phyloP scores from a whole-genome alignment of 2,888 invertebrate genomes.

The Drosophila mercatorum region DNA sequence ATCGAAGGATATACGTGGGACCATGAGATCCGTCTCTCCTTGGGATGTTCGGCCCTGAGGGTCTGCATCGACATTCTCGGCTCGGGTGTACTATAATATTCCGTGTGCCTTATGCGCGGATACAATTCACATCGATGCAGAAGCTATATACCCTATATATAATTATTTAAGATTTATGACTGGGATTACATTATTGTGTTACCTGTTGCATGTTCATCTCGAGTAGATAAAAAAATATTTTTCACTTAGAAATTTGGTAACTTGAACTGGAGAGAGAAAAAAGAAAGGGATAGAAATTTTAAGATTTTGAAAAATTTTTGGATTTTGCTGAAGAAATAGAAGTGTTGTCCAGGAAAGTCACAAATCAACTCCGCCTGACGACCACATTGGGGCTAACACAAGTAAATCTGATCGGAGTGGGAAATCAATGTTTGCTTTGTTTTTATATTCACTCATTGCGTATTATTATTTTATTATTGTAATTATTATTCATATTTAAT shows the following conservation, averaged over 20 bases:
- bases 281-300: not conserved
- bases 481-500: conserved; percentile 1
- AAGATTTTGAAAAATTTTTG: not conserved
- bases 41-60: conserved; percentile 39
- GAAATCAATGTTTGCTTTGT: not conserved
- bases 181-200: not conserved
- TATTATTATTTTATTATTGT: conserved; percentile 1
- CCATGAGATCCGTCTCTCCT: not conserved
- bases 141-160: not conserved
- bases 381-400: not conserved
- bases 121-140: conserved; percentile 28
- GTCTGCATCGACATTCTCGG: conserved; percentile 37
- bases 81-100: conserved; percentile 27
- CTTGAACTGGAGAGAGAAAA: not conserved
- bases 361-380: accelerated
- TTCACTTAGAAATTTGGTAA: not conserved
- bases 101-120: conserved; percentile 21
- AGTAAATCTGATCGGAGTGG: not conserved
- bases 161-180: not conserved
- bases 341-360: not conserved
- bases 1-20: no score
- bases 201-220: conserved; percentile 6
- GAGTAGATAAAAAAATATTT: not conserved
- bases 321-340: not conserved
- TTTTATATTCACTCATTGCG: not conserved